Conservation (phyloP, 2,888 invertebrate genomes). For the Polymixis flavicincta region DNA sequence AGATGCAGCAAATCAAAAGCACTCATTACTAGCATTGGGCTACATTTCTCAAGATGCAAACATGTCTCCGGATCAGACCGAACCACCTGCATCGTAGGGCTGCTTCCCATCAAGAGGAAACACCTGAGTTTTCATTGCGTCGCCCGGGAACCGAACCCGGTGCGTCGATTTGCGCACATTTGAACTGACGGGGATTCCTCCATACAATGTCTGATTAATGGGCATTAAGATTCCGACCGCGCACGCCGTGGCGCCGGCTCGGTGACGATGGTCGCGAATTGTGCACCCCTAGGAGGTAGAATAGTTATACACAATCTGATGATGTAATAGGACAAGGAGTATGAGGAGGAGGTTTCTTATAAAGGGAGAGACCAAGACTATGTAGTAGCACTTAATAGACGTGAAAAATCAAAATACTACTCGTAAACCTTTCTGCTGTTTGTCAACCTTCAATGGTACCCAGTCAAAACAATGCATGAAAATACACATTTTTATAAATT, state of each 20-base stretch:
- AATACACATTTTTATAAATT: neutral
- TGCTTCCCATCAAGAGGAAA: neutral
- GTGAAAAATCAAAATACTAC: neutral
- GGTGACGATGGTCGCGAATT: slow-evolving; percentile 54
- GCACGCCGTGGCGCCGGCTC: slow-evolving; percentile 68
- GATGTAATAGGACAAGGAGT: neutral
- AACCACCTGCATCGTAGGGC: neutral
- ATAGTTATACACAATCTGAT: neutral
- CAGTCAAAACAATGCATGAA: too few species aligned
- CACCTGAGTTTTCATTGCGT: slow-evolving; percentile 6
- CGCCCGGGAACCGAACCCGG: slow-evolving; percentile 45
- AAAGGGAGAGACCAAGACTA: neutral
- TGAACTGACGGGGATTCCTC: slow-evolving; percentile 61
- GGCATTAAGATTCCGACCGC: slow-evolving; percentile 75
- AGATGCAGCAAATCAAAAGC: neutral
- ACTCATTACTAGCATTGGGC: neutral
- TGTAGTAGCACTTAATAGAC: neutral
- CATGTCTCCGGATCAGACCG: neutral
- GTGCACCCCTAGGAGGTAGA: slow-evolving; percentile 47
- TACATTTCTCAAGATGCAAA: neutral
- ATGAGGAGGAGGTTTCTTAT: neutral
- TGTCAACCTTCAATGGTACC: neutral
- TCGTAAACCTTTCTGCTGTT: neutral
- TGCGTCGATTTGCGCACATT: slow-evolving; percentile 52
- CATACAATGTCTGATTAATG: slow-evolving; percentile 76